phyloP scores from a whole-genome alignment of 2,888 invertebrate species.

The Volucella bombylans region DNA sequence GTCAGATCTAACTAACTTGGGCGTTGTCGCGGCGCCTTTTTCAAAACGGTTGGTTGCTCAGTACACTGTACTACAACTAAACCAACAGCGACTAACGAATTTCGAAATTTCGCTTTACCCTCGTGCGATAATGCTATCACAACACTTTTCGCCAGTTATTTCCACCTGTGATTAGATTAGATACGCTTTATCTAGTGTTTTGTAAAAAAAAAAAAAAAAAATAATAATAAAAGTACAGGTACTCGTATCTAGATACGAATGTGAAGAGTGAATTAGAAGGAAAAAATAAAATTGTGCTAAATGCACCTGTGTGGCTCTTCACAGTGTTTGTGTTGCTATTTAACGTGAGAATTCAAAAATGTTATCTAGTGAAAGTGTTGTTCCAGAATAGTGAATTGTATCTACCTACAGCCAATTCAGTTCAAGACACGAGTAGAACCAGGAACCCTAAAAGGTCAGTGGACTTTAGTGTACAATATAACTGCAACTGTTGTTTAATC shows the following conservation, averaged over 20 bases:
- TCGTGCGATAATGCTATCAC: slow-evolving; percentile 34
- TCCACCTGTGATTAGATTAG: slow-evolving; percentile 68
- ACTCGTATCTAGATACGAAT: slow-evolving; percentile 33
- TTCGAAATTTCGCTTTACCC: slow-evolving; percentile 48
- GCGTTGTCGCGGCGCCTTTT: slow-evolving; percentile 69
- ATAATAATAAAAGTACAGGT: background rate
- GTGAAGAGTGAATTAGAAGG: slow-evolving; percentile 16
- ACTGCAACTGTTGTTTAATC: slow-evolving; percentile 28
- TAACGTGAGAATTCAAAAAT: slow-evolving; percentile 37
- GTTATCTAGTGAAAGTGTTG: slow-evolving; percentile 61
- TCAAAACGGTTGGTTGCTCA: slow-evolving; percentile 18
- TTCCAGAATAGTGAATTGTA: slow-evolving; percentile 18
- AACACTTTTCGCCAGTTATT: slow-evolving; percentile 51
- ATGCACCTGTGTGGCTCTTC: slow-evolving; percentile 40
- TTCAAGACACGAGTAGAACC: background rate
- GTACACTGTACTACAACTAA: background rate
- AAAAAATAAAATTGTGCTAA: slow-evolving; percentile 35
- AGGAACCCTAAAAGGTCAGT: slow-evolving; percentile 60
- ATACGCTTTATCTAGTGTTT: slow-evolving; percentile 44
- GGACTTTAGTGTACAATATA: slow-evolving; percentile 39
- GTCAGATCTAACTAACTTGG: slow-evolving; percentile 54
- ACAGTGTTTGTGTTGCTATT: slow-evolving; percentile 37
- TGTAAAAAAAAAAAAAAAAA: slow-evolving; percentile 27
- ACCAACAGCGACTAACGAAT: slow-evolving; percentile 4
- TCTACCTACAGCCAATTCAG: background rate